Percentiles rank a stretch among this genome's conserved stretches.
phyloP scores from a whole-genome alignment of 2,113 vertebrate genomes.

The Cricetomys ansorgei region DNA sequence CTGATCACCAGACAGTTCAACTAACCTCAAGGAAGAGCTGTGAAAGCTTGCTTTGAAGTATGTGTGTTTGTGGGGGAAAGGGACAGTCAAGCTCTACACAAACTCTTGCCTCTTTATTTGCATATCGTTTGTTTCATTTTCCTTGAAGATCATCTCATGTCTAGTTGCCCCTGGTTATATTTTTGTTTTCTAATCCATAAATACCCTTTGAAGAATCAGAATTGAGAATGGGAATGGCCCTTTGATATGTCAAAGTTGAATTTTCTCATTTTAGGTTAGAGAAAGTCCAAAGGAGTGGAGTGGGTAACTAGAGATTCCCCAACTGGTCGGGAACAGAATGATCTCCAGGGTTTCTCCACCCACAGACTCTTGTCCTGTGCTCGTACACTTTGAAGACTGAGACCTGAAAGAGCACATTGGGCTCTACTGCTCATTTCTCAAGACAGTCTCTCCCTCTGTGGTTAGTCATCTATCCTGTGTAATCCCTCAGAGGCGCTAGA shows the following conservation, averaged over 20 bases:
- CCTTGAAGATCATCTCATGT: neutral
- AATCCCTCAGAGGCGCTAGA: rapidly evolving
- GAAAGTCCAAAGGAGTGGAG: neutral
- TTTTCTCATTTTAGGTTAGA: neutral
- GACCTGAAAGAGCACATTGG: rapidly evolving
- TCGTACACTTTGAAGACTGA: rapidly evolving
- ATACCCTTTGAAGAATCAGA: neutral
- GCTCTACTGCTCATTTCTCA: no score
- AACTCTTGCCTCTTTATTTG: neutral
- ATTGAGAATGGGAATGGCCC: neutral
- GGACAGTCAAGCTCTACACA: neutral
- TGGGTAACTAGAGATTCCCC: no score
- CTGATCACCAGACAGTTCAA: neutral
- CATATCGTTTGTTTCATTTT: neutral
- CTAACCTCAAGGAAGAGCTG: neutral
- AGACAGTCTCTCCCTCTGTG: rapidly evolving
- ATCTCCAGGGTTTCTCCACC: rapidly evolving
- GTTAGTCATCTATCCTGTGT: rapidly evolving
- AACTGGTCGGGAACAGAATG: no score
- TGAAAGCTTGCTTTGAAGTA: neutral
- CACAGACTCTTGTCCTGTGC: rapidly evolving
- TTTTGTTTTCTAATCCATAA: neutral
- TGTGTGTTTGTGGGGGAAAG: no score
- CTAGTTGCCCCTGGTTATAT: no score
- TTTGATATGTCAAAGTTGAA: rapidly evolving